Evolutionary conservation across 1,140 invertebrate genomes (phyloP), one percentile per base, ranked within the genome.

Genomic region (Bilobella aurantiaca): DNA sequence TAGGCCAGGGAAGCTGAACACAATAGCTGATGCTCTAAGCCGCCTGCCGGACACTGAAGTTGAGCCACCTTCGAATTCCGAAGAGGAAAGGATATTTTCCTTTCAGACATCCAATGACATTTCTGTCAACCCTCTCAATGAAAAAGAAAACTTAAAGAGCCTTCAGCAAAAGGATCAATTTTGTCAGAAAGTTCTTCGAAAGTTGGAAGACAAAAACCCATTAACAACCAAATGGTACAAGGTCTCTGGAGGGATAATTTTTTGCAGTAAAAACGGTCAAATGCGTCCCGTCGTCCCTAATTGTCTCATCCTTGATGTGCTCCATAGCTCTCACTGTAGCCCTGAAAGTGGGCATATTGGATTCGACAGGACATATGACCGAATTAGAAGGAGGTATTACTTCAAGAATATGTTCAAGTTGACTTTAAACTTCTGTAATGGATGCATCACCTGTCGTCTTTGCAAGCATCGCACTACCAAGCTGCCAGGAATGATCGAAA

Each of bases 1-100:
- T 32, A 62, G 76, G 0, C 57, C 53, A 2, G 62, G 66, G 3
- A n/a, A 42, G 16, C 30, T 56, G 25, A 73, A 76, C 34, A 29
- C 59, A 30, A 14, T 65, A 37, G 72, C 67, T 3, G 73, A 75
- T 58, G 42, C 62, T 42, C 21, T 69, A 5, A 68, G 66, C 57
- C 18, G 74, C 71, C 23, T 42, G 21, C 56, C 63, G 49, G 25
- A 56, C 5, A 23, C 5, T 12, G 21, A 23, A 12, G 25, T 14
- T 14, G 49, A 56, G 25, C 14, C 14, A n/a, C n/a, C n/a, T n/a
- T n/a, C n/a, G n/a, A n/a, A n/a, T n/a, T n/a, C n/a, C n/a, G n/a
- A n/a, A n/a, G n/a, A n/a, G n/a, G n/a, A n/a, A n/a, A n/a, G n/a
- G n/a, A n/a, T n/a, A n/a, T n/a, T n/a, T n/a, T n/a, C n/a, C n/a